Conservation (phyloP, 1,140 invertebrate species). For the Pseudomyrmex pallidus region DNA sequence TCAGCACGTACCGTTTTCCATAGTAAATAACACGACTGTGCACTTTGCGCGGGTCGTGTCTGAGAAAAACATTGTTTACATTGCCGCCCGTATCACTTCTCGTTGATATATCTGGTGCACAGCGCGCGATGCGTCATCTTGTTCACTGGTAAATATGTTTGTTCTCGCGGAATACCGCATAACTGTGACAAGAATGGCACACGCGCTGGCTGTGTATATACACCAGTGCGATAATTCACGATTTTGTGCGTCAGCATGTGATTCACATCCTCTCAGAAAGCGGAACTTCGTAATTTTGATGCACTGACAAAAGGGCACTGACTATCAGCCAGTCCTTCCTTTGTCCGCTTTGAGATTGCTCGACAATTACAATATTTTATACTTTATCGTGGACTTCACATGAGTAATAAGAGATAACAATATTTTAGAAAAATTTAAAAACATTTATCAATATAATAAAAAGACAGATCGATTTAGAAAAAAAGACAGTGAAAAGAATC, state of each 20-base stretch:
- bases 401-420: too few relatives aligned
- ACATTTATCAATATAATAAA: too few relatives aligned
- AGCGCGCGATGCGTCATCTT: slow-evolving; percentile 12
- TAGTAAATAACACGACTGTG: slow-evolving; percentile 19
- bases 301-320: background rate
- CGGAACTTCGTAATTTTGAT: slow-evolving; percentile 31
- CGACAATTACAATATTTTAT: too few relatives aligned
- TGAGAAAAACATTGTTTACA: slow-evolving; percentile 53
- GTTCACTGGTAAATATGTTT: slow-evolving; percentile 39
- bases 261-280: slow-evolving; percentile 40
- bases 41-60: slow-evolving; percentile 17
- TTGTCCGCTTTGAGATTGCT: too few relatives aligned
- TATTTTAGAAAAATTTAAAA: too few relatives aligned
- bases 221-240: slow-evolving; percentile 38
- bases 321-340: background rate
- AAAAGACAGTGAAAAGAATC: too few relatives aligned
- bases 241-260: slow-evolving; percentile 36
- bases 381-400: too few relatives aligned
- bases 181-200: background rate
- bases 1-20: slow-evolving; percentile 13
- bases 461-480: too few relatives aligned
- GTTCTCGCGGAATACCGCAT: slow-evolving; percentile 26
- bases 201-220: too few relatives aligned
- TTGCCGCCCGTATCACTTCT: background rate
- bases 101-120: background rate